These are phyloP conservation scores for Procambarus clarkii DNA, from an alignment of 1,140 invertebrate species.

Conservation along the genomic window DNA sequence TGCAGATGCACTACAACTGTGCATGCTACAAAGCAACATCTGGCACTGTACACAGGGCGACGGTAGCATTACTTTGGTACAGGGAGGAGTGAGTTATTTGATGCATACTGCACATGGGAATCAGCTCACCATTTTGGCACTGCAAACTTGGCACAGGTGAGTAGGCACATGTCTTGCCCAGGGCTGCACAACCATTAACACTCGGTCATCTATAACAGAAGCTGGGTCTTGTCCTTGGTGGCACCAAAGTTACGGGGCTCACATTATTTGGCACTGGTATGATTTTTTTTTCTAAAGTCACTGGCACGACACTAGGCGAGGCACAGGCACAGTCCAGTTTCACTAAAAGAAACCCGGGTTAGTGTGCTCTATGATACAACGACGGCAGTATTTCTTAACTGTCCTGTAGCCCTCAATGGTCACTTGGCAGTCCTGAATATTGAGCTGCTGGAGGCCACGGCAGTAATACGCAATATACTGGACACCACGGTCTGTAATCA, in stretches of 20 bases:
- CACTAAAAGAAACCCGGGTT: conserved; percentile 91
- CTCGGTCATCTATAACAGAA: background rate
- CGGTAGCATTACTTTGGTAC: conserved; percentile 65
- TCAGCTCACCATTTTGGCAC: conserved; percentile 67
- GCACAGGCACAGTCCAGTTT: conserved; percentile 20
- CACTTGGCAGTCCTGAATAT: conserved; percentile 93
- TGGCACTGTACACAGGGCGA: conserved; percentile 31
- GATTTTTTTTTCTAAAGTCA: conserved; percentile 51
- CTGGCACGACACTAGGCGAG: conserved; percentile 63
- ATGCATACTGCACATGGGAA: conserved; percentile 45
- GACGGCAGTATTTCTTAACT: conserved; percentile 92
- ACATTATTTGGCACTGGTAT: conserved; percentile 65
- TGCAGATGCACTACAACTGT: conserved; percentile 10
- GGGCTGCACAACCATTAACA: conserved; percentile 5
- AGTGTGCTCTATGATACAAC: conserved; percentile 95
- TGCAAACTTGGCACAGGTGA: conserved; percentile 66
- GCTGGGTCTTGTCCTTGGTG: conserved; percentile 48
- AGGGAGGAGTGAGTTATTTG: conserved; percentile 59
- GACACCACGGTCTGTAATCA: conserved; percentile 90
- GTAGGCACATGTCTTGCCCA: conserved; percentile 48
- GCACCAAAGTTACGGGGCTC: conserved; percentile 51
- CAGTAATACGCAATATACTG: conserved; percentile 89
- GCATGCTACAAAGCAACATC: conserved; percentile 49
- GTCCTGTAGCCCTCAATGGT: conserved; percentile 91
- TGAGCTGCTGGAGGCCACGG: conserved; percentile 89